Evolutionary conservation across 2,113 vertebrate genomes (phyloP), one percentile per base, ranked within the genome.

Genomic region (Mobula hypostoma): DNA sequence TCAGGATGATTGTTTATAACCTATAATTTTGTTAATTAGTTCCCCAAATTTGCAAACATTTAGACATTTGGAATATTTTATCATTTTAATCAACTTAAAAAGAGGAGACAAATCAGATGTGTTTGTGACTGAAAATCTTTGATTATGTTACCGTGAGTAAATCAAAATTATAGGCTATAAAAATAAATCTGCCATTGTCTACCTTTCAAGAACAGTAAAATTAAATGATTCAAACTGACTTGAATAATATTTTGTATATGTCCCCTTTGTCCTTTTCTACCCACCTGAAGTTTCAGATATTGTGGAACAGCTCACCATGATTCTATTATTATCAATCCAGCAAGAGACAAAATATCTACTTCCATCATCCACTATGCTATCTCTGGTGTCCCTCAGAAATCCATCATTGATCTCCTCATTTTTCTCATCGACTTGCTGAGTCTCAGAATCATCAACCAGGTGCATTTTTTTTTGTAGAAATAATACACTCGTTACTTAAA

Each of bases 1-100:
- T 70, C n/a, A 92, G 68, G 63, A 66, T 63, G 14, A 40, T 72
- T 92, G 66, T 92, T 72, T 92, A 19, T 40, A 72, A 72, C 88
- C 68, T 48, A 93, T 93, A 74, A 93, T 93, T 93, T 93, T 76
- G 27, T 70, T 68, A 36, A 91, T 17, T 70, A n/a, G 70, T 48
- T 74, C 36, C 88, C 48, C 12, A 74, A 56, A 56, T 74, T 48
- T 74, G 91, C 36, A 93, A 56, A 76, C 9, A 93, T 74, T 70
- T 74, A 76, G 91, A 27, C 70, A 76, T 93, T 74, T 21, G 58
- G 61, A 88, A 88, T 15, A 32, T 63, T 66, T 90, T 29, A 90
- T 32, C 85, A 90, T 90, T 90, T 29, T 74, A 93, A 93, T 93
- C 91, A 93, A 93, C 21, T 40, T 48, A 29, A 72, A 24, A 32